These are phyloP conservation scores for Spongia lamella DNA, from an alignment of 37 sponge, comb jelly and placozoan genomes.

Conservation along the genomic window DNA sequence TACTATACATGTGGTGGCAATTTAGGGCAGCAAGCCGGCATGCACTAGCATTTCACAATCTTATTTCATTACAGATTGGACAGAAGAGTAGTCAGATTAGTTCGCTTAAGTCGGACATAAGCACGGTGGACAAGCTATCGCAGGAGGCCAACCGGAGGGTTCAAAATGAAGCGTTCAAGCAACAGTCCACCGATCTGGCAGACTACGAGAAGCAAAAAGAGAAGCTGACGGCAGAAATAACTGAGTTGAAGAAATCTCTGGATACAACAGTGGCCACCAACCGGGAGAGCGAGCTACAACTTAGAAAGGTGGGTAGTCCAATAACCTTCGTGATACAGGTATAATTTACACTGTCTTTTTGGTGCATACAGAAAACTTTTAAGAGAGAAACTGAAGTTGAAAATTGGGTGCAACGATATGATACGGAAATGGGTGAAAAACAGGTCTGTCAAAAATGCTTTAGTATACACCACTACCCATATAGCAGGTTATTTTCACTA, in stretches of 20 bases:
- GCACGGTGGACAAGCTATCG: conserved; percentile 62
- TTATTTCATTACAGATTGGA: conserved; percentile 8
- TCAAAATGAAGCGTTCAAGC: conserved; percentile 65
- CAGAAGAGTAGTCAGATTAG: conserved; percentile 53
- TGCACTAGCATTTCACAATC: no score
- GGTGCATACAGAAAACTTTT: conserved; percentile 57
- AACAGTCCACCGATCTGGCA: conserved; percentile 37
- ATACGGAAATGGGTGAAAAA: conserved; percentile 87
- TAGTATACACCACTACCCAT: not conserved
- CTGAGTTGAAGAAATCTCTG: conserved; percentile 55
- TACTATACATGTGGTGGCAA: no score
- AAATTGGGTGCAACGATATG: conserved; percentile 95
- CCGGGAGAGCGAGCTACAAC: conserved; percentile 71
- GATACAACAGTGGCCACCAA: conserved; percentile 53
- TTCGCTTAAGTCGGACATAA: conserved; percentile 65
- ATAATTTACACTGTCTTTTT: not conserved
- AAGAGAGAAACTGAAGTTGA: conserved; percentile 90
- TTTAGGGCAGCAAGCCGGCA: no score
- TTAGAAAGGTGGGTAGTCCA: conserved; percentile 68
- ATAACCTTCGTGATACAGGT: not conserved
- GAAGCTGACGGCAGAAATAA: conserved; percentile 62
- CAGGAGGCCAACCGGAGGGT: conserved; percentile 68
- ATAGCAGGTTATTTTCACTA: no score
- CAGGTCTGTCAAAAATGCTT: conserved; percentile 58
- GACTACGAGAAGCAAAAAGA: conserved; percentile 28